Conservation (phyloP, 2,113 vertebrate genomes). For the Arothron firmamentum region DNA sequence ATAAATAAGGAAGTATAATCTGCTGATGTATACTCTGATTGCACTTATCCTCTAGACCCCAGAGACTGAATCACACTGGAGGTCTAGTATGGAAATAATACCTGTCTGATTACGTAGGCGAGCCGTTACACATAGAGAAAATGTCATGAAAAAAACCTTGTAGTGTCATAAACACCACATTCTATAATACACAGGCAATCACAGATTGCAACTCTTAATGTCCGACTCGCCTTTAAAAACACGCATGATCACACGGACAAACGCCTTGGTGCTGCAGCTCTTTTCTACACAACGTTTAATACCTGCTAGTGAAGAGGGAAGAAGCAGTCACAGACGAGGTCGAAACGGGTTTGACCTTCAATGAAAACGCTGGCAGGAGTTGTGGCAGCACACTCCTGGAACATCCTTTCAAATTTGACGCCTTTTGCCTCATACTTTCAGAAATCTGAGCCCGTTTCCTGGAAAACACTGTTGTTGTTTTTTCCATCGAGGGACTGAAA, state of each 20-base stretch:
- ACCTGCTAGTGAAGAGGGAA: neutral
- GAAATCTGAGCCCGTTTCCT: too few species aligned
- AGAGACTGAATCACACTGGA: slow-evolving; percentile 65
- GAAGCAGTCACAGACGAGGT: too few species aligned
- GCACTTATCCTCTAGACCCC: slow-evolving; percentile 84
- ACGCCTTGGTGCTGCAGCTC: slow-evolving; percentile 8
- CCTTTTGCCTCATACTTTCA: too few species aligned
- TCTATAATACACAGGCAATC: slow-evolving; percentile 89
- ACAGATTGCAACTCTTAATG: slow-evolving; percentile 90
- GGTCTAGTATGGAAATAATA: slow-evolving; percentile 66
- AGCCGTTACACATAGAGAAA: slow-evolving; percentile 64
- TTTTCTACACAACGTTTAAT: slow-evolving; percentile 21
- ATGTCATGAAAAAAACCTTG: slow-evolving; percentile 72
- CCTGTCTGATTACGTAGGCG: slow-evolving; percentile 64
- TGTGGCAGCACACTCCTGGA: slow-evolving; percentile 2
- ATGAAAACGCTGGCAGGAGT: slow-evolving; percentile 1
- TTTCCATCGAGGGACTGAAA: too few species aligned
- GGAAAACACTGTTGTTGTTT: too few species aligned
- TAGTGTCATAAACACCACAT: slow-evolving; percentile 81
- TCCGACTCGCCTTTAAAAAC: slow-evolving; percentile 28
- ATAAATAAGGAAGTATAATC: slow-evolving; percentile 80
- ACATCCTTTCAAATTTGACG: slow-evolving; percentile 33
- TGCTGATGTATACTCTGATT: slow-evolving; percentile 87
- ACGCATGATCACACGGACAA: slow-evolving; percentile 3
- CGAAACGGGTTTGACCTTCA: slow-evolving; percentile 4